Evolutionary conservation across 1,140 invertebrate genomes (phyloP), one percentile per base, ranked within the genome.

Genomic region (Drosophila nikananu): DNA sequence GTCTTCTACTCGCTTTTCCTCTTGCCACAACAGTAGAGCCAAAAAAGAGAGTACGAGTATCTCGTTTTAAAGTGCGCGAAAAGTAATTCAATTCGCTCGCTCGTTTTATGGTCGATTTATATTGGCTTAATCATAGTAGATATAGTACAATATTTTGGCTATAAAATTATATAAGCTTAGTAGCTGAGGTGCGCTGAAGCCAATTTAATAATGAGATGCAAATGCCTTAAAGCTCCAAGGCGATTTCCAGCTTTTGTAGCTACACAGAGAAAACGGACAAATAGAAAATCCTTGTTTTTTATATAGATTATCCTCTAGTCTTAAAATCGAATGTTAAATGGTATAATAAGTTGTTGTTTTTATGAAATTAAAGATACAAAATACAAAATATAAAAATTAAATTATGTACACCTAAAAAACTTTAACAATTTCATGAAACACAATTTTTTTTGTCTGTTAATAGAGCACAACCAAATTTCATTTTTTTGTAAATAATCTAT

Each of bases 121-220:
- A 15, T 72, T 15, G 37, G 21, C 49, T 71, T 15, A 67, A 51
- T 51, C 27, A 17, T 23, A 66, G 44, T 49, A 68, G 15, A 68
- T 68, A 51, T 41, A 68, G 27, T 52, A 25, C 65, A 21, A n/a
- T 19, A 13, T 46, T n/a, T 39, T 35, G 49, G 30, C 60, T 39
- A 25, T 57, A 57, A 55, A 37, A 48, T 66, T 63, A 64, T 66
- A 66, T 35, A 63, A 63, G 30, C 23, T 13, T n/a, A n/a, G 52
- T 13, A 61, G 58, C 44, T n/a, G 55, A 42, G 54, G 54, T 65
- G 42, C 9, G 32, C 9, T 37, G 8, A 27, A 25, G 21, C 30
- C 17, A 42, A 57, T 49, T 49, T 66, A 58, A 51, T 77, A 70
- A 62, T 77, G 42, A 77, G 75, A 77, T 77, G 64, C 74, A 77